These are phyloP conservation scores for Heteromormyrus szaboi DNA, from an alignment of 2,797 vertebrate species.

Conservation along the genomic window DNA sequence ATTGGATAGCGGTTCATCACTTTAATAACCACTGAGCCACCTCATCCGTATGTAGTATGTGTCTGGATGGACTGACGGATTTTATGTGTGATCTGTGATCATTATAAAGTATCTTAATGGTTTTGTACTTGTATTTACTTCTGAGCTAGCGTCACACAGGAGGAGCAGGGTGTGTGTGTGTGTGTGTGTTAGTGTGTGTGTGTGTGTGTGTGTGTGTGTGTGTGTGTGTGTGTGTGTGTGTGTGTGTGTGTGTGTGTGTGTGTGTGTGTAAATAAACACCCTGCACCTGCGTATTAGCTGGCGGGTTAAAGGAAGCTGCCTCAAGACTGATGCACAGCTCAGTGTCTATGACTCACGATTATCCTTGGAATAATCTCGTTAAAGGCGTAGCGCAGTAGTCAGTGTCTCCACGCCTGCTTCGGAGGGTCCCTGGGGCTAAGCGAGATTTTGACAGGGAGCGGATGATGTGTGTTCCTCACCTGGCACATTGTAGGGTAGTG, in stretches of 20 bases:
- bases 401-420: background rate
- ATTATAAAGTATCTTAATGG: background rate
- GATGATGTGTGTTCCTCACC: background rate
- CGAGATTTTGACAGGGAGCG: background rate
- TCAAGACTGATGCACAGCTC: conserved; percentile 21
- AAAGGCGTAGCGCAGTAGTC: conserved; percentile 32
- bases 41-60: background rate
- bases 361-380: conserved; percentile 55
- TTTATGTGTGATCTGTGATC: background rate
- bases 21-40: background rate
- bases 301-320: conserved; percentile 24
- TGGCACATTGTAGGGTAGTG: background rate
- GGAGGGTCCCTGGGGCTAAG: background rate
- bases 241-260: too few relatives aligned
- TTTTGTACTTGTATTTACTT: background rate
- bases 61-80: background rate
- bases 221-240: background rate
- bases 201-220: background rate
- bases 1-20: background rate
- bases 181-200: too few relatives aligned
- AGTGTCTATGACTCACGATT: conserved; percentile 37
- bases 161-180: background rate
- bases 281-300: background rate
- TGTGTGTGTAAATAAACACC: background rate
- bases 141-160: background rate